Conservation (phyloP, 2,113 vertebrate genomes). For the Formicarius rufipectus region DNA sequence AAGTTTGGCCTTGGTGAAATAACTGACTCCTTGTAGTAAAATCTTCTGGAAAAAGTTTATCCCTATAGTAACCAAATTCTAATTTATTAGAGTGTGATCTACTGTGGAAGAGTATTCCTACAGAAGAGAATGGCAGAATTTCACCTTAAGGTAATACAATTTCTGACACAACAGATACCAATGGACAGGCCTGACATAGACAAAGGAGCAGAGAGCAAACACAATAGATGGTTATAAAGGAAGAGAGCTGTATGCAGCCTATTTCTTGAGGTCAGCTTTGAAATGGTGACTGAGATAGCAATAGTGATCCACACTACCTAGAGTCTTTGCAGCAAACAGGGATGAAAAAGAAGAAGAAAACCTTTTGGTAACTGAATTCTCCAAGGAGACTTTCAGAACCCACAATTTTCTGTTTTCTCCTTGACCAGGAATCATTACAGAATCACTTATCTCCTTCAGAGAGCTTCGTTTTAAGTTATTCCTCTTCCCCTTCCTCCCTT, state of each 20-base stretch:
- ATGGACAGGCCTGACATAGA: neutral
- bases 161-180: neutral
- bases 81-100: neutral
- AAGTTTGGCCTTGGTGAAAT: too few species aligned
- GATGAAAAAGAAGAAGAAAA: neutral
- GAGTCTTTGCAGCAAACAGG: neutral
- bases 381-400: neutral
- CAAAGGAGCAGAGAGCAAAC: neutral
- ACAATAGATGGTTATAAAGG: neutral
- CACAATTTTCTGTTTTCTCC: neutral
- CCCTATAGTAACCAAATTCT: neutral
- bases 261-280: neutral
- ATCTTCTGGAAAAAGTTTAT: too few species aligned
- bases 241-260: neutral
- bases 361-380: neutral
- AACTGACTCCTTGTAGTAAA: too few species aligned
- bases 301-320: neutral
- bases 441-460: neutral
- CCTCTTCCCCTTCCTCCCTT: rapidly evolving
- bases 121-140: neutral
- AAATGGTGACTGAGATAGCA: neutral
- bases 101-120: neutral
- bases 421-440: neutral
- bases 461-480: neutral
- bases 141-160: neutral